Conservation (phyloP, 2,888 invertebrate genomes). For the Drosophila kuntzei region DNA sequence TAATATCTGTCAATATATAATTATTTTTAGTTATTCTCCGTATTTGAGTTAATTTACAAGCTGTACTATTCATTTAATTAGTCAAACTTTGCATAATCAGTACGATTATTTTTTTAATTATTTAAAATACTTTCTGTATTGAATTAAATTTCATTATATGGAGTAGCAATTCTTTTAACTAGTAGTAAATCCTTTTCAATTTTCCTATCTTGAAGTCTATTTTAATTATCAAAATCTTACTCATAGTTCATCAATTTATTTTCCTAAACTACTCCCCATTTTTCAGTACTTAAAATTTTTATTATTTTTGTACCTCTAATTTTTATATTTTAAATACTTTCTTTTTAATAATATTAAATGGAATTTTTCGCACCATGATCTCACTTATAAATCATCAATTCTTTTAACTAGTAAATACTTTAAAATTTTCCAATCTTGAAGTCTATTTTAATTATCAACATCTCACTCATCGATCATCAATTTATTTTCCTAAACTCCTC, state of each 20-base stretch:
- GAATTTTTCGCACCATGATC: no score
- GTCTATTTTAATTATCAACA: neutral
- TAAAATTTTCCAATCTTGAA: neutral
- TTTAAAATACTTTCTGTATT: no score
- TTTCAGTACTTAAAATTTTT: no score
- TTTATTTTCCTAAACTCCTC: neutral
- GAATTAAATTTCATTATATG: no score
- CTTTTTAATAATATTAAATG: no score
- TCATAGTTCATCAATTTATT: neutral
- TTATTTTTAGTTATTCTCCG: neutral
- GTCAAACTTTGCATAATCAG: neutral
- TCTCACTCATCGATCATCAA: neutral
- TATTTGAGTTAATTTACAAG: neutral
- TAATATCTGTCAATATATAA: neutral
- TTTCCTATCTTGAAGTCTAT: neutral
- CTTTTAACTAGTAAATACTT: neutral
- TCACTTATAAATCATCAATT: no score
- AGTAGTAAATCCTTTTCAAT: neutral
- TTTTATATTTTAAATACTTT: no score
- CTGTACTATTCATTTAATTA: neutral
- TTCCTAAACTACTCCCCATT: no score
- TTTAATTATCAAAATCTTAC: neutral
- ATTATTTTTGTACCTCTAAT: no score
- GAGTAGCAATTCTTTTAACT: no score
- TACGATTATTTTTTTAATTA: no score